Base-by-base conservation (phyloP, 2,888 invertebrate genomes). In the Allophyes oxyacanthae region DNA sequence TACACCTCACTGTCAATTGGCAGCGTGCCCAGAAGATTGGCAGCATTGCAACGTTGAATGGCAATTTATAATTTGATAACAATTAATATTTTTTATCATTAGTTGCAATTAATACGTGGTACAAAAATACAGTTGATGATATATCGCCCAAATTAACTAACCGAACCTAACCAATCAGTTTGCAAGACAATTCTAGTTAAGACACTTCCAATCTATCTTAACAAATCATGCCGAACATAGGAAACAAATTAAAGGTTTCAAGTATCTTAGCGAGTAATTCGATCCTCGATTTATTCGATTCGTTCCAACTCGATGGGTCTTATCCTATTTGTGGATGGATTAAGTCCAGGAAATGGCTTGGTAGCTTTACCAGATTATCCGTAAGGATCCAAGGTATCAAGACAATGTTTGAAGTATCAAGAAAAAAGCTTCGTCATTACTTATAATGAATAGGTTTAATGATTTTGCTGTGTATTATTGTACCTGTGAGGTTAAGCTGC, bases 241-340 rank as follows among this genome's bases (percentile, higher is more conserved):
- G 52, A 67, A 74, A 63, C 65, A 75, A 72, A 75, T 74, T 59
- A 65, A 63, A 68, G 69, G 52, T 59, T 48, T 59, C 54, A 59
- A 75, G 60, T 64, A 28, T 65, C 76, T 64, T 65, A 64, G 44
- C 59, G 40, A 77, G 79, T 78, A 79, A 78, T 79, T 78, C 66
- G 78, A 78, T 75, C 66, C 56, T 28, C 61, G 54, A 76, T 75
- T 72, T 64, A 71, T 77, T 77, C 70, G 66, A 78, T 73, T 70
- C 64, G 63, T 71, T 75, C 54, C 63, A 66, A 68, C 56, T 75
- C 65, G 44, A 71, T 72, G 77, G 58, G 62, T 75, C 64, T 74
- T 65, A 72, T 76, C 75, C 70, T 80, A 77, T 81, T 80, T 81
- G 74, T 71, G 67, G 75, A 69, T 75, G 75, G 75, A 81, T 81